These are phyloP conservation scores for Gymnarchus niloticus DNA, from an alignment of 2,113 vertebrate genomes.

Conservation along the genomic window DNA sequence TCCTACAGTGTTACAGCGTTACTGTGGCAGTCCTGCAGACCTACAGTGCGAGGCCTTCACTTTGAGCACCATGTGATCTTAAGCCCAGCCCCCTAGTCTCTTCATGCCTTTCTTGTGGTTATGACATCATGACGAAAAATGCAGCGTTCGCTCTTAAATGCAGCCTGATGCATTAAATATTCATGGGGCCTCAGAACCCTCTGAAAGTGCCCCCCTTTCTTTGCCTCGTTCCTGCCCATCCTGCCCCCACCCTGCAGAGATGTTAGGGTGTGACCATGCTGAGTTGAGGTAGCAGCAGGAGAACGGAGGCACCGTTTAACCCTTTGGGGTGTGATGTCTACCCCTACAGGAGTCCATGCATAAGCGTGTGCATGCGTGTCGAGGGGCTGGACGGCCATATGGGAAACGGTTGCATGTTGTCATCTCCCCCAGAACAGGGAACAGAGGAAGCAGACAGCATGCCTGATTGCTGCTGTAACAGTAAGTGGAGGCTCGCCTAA, in stretches of 20 bases:
- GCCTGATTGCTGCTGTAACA: conserved; percentile 49
- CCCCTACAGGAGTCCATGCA: background rate
- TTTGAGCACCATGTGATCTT: background rate
- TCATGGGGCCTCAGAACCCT: conserved; percentile 64
- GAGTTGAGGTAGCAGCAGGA: background rate
- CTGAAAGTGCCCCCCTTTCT: conserved; percentile 55
- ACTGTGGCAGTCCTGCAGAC: background rate
- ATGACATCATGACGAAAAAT: conserved; percentile 74
- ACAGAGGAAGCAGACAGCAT: conserved; percentile 13
- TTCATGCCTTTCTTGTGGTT: conserved; percentile 70
- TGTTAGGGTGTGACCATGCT: no score
- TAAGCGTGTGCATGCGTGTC: background rate
- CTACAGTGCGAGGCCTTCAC: background rate
- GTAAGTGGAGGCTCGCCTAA: conserved; percentile 52
- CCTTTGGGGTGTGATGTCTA: background rate
- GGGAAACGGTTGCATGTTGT: conserved; percentile 20
- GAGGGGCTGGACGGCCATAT: conserved; percentile 10
- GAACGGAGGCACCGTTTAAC: background rate
- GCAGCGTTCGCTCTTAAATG: conserved; percentile 66
- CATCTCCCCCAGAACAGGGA: background rate
- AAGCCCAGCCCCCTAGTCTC: conserved; percentile 43
- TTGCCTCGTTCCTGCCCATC: conserved; percentile 17
- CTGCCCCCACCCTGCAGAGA: background rate
- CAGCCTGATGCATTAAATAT: conserved; percentile 71
- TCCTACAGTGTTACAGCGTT: background rate